Evolutionary conservation across 2,113 vertebrate species (phyloP).

Genomic region (Pseudorhombus dupliciocellatus): DNA sequence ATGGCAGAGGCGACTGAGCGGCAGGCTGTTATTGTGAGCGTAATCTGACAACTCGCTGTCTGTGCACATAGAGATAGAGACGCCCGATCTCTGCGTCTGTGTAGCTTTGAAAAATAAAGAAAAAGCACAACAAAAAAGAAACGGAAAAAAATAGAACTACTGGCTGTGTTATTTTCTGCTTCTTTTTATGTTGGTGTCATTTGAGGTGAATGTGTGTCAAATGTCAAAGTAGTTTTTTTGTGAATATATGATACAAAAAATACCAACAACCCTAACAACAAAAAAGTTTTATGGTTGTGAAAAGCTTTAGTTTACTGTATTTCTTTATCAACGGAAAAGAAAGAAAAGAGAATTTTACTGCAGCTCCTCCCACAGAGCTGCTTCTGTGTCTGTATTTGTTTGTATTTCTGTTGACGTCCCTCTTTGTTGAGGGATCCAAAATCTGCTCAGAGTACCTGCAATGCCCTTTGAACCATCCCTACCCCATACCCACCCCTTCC

Average conservation of each 20-base stretch:
- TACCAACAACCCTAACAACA: slow-evolving; percentile 55
- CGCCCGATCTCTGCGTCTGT: slow-evolving; percentile 35
- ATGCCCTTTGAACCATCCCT: slow-evolving; percentile 22
- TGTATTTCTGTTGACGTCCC: slow-evolving; percentile 60
- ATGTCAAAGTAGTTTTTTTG: slow-evolving; percentile 80
- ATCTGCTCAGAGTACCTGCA: slow-evolving; percentile 42
- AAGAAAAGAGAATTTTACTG: slow-evolving; percentile 62
- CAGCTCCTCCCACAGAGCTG: slow-evolving; percentile 53
- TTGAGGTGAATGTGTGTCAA: slow-evolving; percentile 83
- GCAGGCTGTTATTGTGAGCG: slow-evolving; percentile 48
- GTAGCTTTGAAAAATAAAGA: slow-evolving; percentile 66
- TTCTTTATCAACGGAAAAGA: slow-evolving; percentile 71
- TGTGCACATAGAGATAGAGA: slow-evolving; percentile 51
- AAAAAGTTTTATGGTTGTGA: slow-evolving; percentile 78
- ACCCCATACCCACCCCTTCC: no score
- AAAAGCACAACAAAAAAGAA: slow-evolving; percentile 77
- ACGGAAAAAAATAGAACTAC: slow-evolving; percentile 56
- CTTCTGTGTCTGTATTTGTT: slow-evolving; percentile 72
- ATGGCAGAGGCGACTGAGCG: slow-evolving; percentile 25
- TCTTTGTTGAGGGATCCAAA: slow-evolving; percentile 40
- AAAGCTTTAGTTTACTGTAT: slow-evolving; percentile 81
- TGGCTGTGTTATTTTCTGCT: slow-evolving; percentile 69
- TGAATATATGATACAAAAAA: slow-evolving; percentile 75
- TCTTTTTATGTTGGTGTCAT: slow-evolving; percentile 78
- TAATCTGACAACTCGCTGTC: slow-evolving; percentile 37